A percentile compares a stretch with the other conserved stretches of the same genome.
phyloP scores from a whole-genome alignment of 1,140 invertebrate genomes.

The Oryctes rhinoceros region DNA sequence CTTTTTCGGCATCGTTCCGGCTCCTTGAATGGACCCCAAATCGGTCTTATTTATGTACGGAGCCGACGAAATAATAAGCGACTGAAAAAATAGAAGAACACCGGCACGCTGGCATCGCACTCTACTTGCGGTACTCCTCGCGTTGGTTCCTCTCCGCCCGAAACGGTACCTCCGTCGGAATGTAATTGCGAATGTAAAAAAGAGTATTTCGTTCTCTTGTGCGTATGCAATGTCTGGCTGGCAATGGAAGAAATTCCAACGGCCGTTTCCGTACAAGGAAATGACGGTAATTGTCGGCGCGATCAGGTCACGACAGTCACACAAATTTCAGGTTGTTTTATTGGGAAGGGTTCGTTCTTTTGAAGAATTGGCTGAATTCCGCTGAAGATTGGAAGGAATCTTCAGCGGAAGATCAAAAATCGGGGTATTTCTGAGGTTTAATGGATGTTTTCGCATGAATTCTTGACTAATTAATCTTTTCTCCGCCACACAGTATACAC shows the following conservation, averaged over 20 bases:
- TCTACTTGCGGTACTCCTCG: not conserved
- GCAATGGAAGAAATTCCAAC: not conserved
- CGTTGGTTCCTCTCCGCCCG: not conserved
- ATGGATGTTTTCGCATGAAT: no score
- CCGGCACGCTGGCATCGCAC: not conserved
- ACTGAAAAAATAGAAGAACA: not conserved
- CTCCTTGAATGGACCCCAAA: conserved; percentile 12
- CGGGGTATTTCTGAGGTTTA: no score
- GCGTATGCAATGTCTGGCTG: not conserved
- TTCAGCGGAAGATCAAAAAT: no score
- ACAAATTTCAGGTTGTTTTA: conserved; percentile 10
- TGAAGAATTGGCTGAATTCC: no score
- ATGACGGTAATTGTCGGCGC: conserved; percentile 13
- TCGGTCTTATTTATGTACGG: conserved; percentile 1
- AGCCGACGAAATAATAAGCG: not conserved
- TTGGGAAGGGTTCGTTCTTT: not conserved
- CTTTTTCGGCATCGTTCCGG: conserved; percentile 2
- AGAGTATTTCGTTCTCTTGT: not conserved
- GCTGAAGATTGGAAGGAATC: no score
- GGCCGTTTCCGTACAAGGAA: not conserved
- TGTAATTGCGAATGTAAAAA: not conserved
- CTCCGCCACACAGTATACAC: no score
- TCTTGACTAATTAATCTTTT: no score
- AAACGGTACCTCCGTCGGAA: not conserved
- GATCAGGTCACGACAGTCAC: not conserved